Base-by-base conservation (phyloP, 2,888 invertebrate species). In the Dryadula phaetusa region DNA sequence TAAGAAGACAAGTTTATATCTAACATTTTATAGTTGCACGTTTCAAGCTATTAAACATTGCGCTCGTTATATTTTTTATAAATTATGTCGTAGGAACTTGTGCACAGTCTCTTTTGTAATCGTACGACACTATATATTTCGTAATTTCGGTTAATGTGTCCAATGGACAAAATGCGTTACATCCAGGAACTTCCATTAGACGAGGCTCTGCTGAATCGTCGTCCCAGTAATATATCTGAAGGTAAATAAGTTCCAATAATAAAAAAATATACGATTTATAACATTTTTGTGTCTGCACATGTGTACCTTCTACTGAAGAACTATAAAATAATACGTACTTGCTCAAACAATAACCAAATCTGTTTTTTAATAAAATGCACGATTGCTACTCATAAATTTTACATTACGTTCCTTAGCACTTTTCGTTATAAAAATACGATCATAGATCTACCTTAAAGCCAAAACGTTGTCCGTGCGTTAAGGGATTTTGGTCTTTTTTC, bases 221-320 rank as follows among this genome's bases (percentile, higher is more conserved):
- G 70, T 92, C 88, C 91, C 93, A 92, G 77, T 93, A 93, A 72
- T 85, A 89, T 73, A 94, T 88, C 94, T 94, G 84, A 49, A 85
- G 82, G 42, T 32, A 53, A 34, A 46, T 18, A 28, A 8, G 37
- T 49, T 18, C n/a, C n/a, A n/a, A n/a, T n/a, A n/a, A n/a, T n/a
- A n/a, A n/a, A n/a, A n/a, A n/a, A 40, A 40, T 37, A 5, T 3
- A 1, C n/a, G 4, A 40, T 40, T n/a, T 34, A n/a, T n/a, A 40
- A 40, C n/a, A n/a, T 40, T 40, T 34, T 56, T 70, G n/a, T n/a
- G n/a, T n/a, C n/a, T n/a, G n/a, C n/a, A n/a, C n/a, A n/a, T n/a
- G n/a, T n/a, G n/a, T n/a, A n/a, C n/a, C n/a, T n/a, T n/a, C n/a
- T n/a, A n/a, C n/a, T n/a, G n/a, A n/a, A n/a, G n/a, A n/a, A n/a